These are phyloP conservation scores for Thumatha senex DNA, from an alignment of 2,888 invertebrate genomes.

Conservation along the genomic window DNA sequence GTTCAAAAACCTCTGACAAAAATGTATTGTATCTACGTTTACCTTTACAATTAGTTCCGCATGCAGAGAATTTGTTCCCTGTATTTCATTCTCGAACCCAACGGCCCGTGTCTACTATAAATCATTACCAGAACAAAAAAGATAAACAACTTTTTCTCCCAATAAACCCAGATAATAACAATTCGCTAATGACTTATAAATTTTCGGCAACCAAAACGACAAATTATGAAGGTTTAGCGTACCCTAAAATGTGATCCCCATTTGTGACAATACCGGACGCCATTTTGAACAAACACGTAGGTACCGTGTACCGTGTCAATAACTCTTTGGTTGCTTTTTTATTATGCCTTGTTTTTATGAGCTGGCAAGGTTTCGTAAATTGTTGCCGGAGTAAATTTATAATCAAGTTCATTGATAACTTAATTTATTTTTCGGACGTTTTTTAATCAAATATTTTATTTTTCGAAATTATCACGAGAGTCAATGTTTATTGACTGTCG, in stretches of 20 bases:
- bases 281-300: slow-evolving; percentile 24
- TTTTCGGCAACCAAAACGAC: slow-evolving; percentile 35
- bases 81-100: slow-evolving; percentile 23
- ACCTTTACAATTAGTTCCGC: slow-evolving; percentile 8
- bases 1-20: background rate
- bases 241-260: slow-evolving; percentile 35
- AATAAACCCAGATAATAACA: slow-evolving; percentile 36
- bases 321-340: slow-evolving; percentile 44
- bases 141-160: slow-evolving; percentile 27
- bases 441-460: no score
- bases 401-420: slow-evolving; percentile 2
- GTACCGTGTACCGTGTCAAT: slow-evolving; percentile 54
- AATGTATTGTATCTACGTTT: slow-evolving; percentile 2
- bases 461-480: background rate
- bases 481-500: no score
- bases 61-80: slow-evolving; percentile 9
- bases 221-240: slow-evolving; percentile 13
- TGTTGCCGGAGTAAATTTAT: slow-evolving; percentile 20
- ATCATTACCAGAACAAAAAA: slow-evolving; percentile 33
- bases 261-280: slow-evolving; percentile 51
- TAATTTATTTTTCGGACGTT: background rate
- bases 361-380: slow-evolving; percentile 33
- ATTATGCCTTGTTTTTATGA: slow-evolving; percentile 29
- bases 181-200: slow-evolving; percentile 38
- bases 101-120: slow-evolving; percentile 26